Conservation (phyloP, 2,113 vertebrate genomes). For the mouse (Mus musculus) region GRCm39 chr10:128692001-128692500, state of each 20-base stretch:
- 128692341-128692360: conserved; percentile 87
- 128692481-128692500: conserved; percentile 80
- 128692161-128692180: conserved; percentile 7
- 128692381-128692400: conserved; percentile 47
- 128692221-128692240: conserved; percentile 73
- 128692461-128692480: conserved; percentile 85
- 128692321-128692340: conserved; percentile 74
- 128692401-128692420: conserved; percentile 72
- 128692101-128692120: conserved; percentile 1
- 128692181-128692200: neutral
- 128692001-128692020: neutral
- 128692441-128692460: conserved; percentile 85
- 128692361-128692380: conserved; percentile 85
- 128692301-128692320: conserved; percentile 86
- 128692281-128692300: conserved; percentile 86
- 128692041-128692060: neutral
- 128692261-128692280: conserved; percentile 81
- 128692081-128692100: neutral
- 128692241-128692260: conserved; percentile 71
- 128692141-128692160: conserved; percentile 17
- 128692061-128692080: neutral
- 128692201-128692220: conserved; percentile 31
- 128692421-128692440: conserved; percentile 88
- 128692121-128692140: neutral
- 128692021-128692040: neutral